Conservation (phyloP, 1,140 invertebrate genomes). For the Amyelois transitella region DNA sequence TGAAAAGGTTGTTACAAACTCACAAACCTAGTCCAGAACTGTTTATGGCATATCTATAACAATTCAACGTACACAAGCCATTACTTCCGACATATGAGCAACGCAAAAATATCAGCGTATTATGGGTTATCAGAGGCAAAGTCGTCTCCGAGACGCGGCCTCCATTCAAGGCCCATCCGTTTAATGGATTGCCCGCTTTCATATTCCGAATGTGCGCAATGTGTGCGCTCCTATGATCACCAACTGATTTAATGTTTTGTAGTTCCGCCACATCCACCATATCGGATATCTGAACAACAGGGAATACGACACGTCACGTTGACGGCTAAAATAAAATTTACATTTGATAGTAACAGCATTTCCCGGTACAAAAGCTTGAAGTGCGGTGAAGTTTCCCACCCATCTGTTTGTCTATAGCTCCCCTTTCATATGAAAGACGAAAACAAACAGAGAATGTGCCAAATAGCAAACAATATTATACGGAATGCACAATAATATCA, state of each 20-base stretch:
- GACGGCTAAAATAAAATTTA: slow-evolving; percentile 28
- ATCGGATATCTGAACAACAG: background rate
- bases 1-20: no score
- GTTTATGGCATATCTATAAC: slow-evolving; percentile 32
- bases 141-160: slow-evolving; percentile 51
- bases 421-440: slow-evolving; percentile 73
- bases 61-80: slow-evolving; percentile 44
- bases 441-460: slow-evolving; percentile 73
- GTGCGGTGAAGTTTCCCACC: slow-evolving; percentile 51
- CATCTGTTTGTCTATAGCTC: slow-evolving; percentile 65
- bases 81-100: slow-evolving; percentile 74
- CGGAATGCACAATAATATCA: slow-evolving; percentile 75
- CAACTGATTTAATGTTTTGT: slow-evolving; percentile 42
- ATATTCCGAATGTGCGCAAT: slow-evolving; percentile 54
- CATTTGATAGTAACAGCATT: slow-evolving; percentile 46
- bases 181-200: slow-evolving; percentile 71
- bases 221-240: slow-evolving; percentile 55
- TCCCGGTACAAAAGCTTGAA: slow-evolving; percentile 46
- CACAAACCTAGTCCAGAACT: no score
- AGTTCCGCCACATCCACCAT: slow-evolving; percentile 12
- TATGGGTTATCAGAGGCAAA: slow-evolving; percentile 70
- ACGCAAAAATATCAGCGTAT: slow-evolving; percentile 73
- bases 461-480: slow-evolving; percentile 75
- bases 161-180: slow-evolving; percentile 45
- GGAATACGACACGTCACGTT: background rate